Conservation (phyloP, 1,140 invertebrate genomes). For the Heliconius hewitsoni region DNA sequence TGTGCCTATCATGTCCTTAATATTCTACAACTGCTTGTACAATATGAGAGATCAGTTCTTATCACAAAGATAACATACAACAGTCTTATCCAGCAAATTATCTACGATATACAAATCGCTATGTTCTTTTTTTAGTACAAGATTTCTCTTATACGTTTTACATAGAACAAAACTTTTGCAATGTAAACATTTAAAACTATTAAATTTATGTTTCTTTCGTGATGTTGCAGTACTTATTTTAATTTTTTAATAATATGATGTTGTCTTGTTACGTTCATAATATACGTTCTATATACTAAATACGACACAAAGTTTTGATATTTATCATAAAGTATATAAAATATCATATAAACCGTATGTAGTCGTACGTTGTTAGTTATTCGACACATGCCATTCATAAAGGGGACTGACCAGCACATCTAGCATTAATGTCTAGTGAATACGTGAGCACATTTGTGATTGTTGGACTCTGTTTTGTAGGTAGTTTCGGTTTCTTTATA, state of each 20-base stretch:
- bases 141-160: background rate
- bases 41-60: constrained; percentile 51
- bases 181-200: background rate
- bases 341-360: background rate
- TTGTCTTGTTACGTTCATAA: background rate
- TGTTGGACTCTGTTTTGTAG: background rate
- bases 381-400: constrained; percentile 29
- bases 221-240: background rate
- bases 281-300: no score
- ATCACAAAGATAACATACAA: constrained; percentile 58
- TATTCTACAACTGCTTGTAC: background rate
- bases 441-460: background rate
- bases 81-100: constrained; percentile 55
- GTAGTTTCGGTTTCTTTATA: background rate
- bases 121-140: constrained; percentile 21
- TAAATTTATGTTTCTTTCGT: no score
- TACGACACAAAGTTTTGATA: no score
- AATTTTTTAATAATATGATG: background rate
- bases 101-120: constrained; percentile 19
- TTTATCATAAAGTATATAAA: background rate
- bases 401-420: constrained; percentile 44
- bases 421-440: constrained; percentile 29
- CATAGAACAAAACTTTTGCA: background rate
- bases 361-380: constrained; percentile 32
- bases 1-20: background rate